These are phyloP conservation scores for Eretmochelys imbricata DNA, from an alignment of 2,113 vertebrate genomes.

Conservation along the genomic window DNA sequence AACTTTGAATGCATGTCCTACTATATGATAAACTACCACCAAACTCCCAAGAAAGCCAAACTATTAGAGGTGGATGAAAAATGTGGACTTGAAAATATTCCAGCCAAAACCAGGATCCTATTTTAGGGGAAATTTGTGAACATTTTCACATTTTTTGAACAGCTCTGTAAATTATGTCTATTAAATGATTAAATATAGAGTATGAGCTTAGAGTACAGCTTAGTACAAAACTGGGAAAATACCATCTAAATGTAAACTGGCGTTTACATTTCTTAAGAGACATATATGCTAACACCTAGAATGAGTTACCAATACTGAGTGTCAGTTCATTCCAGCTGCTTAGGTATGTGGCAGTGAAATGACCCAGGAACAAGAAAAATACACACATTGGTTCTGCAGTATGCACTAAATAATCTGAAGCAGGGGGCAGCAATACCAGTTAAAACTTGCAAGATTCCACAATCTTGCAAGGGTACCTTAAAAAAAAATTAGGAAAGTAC, in stretches of 20 bases:
- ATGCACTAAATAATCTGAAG: conserved; percentile 86
- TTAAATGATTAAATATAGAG: conserved; percentile 17
- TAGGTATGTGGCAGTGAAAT: conserved; percentile 87
- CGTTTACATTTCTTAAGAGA: conserved; percentile 56
- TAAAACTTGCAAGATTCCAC: conserved; percentile 77
- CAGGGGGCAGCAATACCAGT: conserved; percentile 79
- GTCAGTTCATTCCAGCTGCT: conserved; percentile 86
- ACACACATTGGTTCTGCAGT: conserved; percentile 82
- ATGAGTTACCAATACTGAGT: conserved; percentile 80
- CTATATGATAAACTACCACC: accelerated
- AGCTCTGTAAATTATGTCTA: background rate
- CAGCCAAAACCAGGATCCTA: background rate
- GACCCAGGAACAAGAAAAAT: conserved; percentile 88
- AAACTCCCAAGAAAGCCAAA: background rate
- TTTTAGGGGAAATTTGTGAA: background rate
- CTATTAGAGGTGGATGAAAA: background rate
- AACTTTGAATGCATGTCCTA: background rate
- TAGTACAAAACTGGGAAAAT: conserved; percentile 51
- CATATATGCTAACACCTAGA: conserved; percentile 62
- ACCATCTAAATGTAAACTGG: conserved; percentile 31
- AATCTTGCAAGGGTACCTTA: background rate
- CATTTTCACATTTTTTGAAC: background rate
- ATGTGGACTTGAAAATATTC: background rate
- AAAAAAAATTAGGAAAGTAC: conserved; percentile 19
- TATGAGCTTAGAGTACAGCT: background rate